These are phyloP conservation scores for Cavia aperea DNA, from an alignment of 2,113 vertebrate species.

Conservation along the genomic window DNA sequence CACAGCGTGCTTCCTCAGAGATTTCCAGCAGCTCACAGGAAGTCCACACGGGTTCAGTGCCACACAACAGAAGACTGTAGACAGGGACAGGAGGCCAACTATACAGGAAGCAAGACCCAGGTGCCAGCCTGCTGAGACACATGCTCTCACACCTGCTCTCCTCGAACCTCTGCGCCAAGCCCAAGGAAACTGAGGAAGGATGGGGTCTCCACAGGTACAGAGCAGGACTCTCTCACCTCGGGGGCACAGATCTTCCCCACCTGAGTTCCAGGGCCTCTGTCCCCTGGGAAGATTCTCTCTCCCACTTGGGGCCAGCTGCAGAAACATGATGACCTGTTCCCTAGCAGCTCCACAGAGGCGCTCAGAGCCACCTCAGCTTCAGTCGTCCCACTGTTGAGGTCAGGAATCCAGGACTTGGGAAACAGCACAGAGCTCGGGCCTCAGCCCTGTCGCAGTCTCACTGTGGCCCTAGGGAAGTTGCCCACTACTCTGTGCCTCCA, in stretches of 20 bases:
- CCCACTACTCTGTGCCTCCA: not conserved
- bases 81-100: not conserved
- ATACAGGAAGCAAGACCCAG: rapidly evolving
- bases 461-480: not conserved
- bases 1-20: not conserved
- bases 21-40: not conserved
- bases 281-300: not conserved
- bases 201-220: not conserved
- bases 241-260: not conserved
- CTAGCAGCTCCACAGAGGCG: too few species aligned
- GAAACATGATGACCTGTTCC: not conserved
- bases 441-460: not conserved
- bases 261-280: not conserved
- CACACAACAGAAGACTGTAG: not conserved
- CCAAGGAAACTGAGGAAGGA: not conserved
- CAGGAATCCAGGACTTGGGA: not conserved
- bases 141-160: not conserved
- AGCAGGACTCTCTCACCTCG: not conserved
- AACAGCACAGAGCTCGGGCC: not conserved
- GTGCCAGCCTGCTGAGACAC: too few species aligned
- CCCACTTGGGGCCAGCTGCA: not conserved
- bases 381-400: not conserved
- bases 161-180: not conserved
- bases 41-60: not conserved
- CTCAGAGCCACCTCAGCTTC: not conserved